phyloP scores from a whole-genome alignment of 2,888 invertebrate genomes.

The Lepidocyrtoides sp. region DNA sequence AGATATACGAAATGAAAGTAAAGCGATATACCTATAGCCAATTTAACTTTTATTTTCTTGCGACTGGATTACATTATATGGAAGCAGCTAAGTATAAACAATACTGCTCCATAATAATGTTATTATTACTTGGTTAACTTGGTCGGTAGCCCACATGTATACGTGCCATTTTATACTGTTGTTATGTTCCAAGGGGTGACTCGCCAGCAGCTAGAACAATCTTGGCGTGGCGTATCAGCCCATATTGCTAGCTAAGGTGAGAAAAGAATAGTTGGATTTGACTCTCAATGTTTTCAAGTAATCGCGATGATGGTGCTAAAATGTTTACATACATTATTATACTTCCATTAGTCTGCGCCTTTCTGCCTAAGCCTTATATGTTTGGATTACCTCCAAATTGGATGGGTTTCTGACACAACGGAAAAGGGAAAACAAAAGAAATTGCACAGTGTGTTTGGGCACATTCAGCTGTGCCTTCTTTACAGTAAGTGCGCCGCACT shows the following conservation, averaged over 20 bases:
- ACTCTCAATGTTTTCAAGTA: constrained; percentile 35
- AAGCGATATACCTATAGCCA: constrained; percentile 9
- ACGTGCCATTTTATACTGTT: neutral
- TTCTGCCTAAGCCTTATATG: neutral
- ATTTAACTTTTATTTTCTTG: constrained; percentile 19
- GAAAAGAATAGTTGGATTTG: constrained; percentile 4
- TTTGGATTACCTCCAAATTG: constrained; percentile 65
- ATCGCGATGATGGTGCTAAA: constrained; percentile 44
- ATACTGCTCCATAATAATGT: neutral
- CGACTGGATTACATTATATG: neutral
- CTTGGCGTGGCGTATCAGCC: neutral
- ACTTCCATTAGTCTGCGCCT: neutral
- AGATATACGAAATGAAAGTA: constrained; percentile 26
- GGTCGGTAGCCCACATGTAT: constrained; percentile 14
- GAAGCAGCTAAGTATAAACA: constrained; percentile 26
- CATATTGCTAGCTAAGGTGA: neutral
- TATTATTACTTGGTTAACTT: constrained; percentile 21
- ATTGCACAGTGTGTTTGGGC: neutral
- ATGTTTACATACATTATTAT: constrained; percentile 46
- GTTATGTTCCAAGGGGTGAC: constrained; percentile 7
- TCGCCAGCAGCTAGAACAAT: constrained; percentile 1
- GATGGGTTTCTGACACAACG: constrained; percentile 26
- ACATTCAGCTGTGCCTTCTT: neutral
- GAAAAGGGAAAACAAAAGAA: constrained; percentile 36
- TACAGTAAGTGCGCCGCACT: neutral